Evolutionary conservation across 2,797 vertebrate genomes (phyloP).

Genomic region (Pseudochaenichthys georgianus): DNA sequence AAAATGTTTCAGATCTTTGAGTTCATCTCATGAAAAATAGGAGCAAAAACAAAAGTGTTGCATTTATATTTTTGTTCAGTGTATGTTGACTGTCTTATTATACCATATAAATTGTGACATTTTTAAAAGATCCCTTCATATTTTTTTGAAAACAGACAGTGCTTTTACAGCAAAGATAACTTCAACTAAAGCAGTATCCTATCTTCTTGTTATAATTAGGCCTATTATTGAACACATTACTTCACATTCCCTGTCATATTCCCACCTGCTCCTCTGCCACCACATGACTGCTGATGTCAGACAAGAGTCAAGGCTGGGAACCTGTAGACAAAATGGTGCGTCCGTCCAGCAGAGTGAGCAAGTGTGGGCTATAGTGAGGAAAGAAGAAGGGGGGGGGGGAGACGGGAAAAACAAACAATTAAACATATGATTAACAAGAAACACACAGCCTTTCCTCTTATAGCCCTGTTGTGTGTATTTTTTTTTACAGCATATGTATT

Average conservation of each 20-base stretch:
- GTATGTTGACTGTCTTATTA: no score
- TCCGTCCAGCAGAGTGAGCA: conserved; percentile 63
- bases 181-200: neutral
- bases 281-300: conserved; percentile 80
- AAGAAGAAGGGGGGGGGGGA: neutral
- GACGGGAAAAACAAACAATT: conserved; percentile 12
- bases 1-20: no score
- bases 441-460: conserved; percentile 17
- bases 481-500: conserved; percentile 33
- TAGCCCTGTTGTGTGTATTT: neutral
- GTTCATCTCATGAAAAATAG: no score
- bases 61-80: no score
- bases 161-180: neutral
- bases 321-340: conserved; percentile 83
- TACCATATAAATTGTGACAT: neutral
- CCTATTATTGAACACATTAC: neutral
- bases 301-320: conserved; percentile 68
- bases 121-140: neutral
- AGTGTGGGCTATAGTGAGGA: conserved; percentile 45
- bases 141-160: neutral
- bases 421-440: conserved; percentile 33
- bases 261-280: conserved; percentile 60
- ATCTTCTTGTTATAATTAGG: neutral
- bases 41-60: no score
- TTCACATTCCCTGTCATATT: conserved; percentile 21